Base-by-base conservation (phyloP, 2,113 vertebrate genomes). In the Seriola rivoliana region DNA sequence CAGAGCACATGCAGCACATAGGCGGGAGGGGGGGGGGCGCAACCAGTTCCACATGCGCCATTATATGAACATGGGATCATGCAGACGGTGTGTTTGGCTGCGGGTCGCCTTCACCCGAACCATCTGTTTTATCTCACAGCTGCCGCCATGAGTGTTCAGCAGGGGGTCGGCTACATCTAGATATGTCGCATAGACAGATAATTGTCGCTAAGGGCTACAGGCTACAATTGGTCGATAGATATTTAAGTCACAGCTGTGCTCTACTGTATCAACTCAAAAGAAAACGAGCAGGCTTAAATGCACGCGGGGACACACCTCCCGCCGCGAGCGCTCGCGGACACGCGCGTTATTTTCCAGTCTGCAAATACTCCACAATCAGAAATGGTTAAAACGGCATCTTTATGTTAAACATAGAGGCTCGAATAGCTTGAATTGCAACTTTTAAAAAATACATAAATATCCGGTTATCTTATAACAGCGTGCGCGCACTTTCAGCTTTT, bases 1-100 rank as follows among this genome's bases (percentile, higher is more conserved):
- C 40, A 13, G 55, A 44, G 67, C 67, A 69, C 40, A 80, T 75
- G 68, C 50, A 42, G 74, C 64, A 55, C 62, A 70, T 40, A 71
- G 2, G 77, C 80, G 77, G 62, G 73, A 21, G 0, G 19, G 54
- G 0, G 19, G 54, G 11, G 55, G 63, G 13, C 0, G 40, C 6
- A 29, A 54, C 3, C 19, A 9, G 54, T 57, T 29, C 36, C 57
- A 44, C 75, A 73, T 46, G 58, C 81, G 66, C 87, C 84, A 86
- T 84, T 77, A 78, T 73, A 70, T 32, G 84, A 81, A 67, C 73
- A 84, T 58, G 44, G 68, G 63, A 34, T 54, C 50, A 23, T 68
- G 40, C 25, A 40, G 25, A 32, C 29, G 8, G 23, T n/a, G 46
- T 29, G 54, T 52, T 29, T n/a, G 19, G 44, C 34, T 62, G 55